These are phyloP conservation scores for Hylaea fasciaria DNA, from an alignment of 2,888 invertebrate genomes.

Conservation along the genomic window DNA sequence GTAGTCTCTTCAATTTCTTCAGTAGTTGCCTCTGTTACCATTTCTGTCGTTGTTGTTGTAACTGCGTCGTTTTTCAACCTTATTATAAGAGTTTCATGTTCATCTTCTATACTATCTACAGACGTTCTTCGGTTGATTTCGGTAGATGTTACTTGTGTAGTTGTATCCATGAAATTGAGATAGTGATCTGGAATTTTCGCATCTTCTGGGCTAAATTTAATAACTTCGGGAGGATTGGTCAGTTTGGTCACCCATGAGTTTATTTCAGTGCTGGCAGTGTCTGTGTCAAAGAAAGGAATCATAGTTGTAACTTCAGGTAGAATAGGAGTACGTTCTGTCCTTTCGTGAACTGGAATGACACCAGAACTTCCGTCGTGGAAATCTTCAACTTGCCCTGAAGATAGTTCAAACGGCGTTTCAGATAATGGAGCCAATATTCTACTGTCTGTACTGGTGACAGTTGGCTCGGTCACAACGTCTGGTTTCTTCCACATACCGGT, in stretches of 20 bases:
- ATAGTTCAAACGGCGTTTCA: slow-evolving; percentile 56
- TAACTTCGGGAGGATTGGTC: slow-evolving; percentile 62
- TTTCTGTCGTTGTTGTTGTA: slow-evolving; percentile 43
- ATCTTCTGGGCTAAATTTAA: slow-evolving; percentile 73
- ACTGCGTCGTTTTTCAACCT: slow-evolving; percentile 63
- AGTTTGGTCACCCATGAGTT: slow-evolving; percentile 53
- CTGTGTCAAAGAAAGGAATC: slow-evolving; percentile 54
- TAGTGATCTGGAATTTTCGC: slow-evolving; percentile 73
- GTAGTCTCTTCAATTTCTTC: slow-evolving; percentile 46
- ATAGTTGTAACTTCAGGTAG: slow-evolving; percentile 50
- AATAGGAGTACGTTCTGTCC: slow-evolving; percentile 39
- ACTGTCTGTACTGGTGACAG: slow-evolving; percentile 43
- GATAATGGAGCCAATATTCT: slow-evolving; percentile 48
- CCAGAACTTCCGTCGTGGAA: slow-evolving; percentile 76
- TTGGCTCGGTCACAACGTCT: slow-evolving; percentile 35
- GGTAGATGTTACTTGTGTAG: slow-evolving; percentile 29
- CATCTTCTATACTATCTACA: slow-evolving; percentile 26
- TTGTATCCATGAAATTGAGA: slow-evolving; percentile 43
- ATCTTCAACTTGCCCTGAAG: slow-evolving; percentile 70
- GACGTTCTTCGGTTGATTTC: slow-evolving; percentile 44
- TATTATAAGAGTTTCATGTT: slow-evolving; percentile 50
- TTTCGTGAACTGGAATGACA: slow-evolving; percentile 60
- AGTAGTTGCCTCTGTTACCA: slow-evolving; percentile 26
- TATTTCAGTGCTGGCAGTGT: slow-evolving; percentile 47
- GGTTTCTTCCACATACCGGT: slow-evolving; percentile 32